These are phyloP conservation scores for Lathronympha strigana DNA, from an alignment of 2,888 invertebrate species.

Conservation along the genomic window DNA sequence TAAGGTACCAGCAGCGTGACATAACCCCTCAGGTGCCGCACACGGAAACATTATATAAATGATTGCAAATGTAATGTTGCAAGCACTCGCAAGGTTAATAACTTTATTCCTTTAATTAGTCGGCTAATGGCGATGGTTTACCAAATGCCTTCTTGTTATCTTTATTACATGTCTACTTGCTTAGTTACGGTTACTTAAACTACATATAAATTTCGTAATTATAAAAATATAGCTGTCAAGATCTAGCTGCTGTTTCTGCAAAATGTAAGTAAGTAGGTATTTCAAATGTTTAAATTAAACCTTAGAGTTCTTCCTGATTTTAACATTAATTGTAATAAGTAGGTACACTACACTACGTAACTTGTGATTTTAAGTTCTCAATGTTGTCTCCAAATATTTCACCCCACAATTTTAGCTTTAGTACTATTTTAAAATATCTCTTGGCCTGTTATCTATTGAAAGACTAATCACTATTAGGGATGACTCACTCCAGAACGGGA, in stretches of 20 bases:
- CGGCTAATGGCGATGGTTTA: conserved; percentile 29
- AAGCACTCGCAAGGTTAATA: conserved; percentile 42
- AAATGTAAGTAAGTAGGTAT: not conserved
- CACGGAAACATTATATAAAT: conserved; percentile 41
- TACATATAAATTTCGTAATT: conserved; percentile 4
- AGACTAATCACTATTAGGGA: too few relatives aligned
- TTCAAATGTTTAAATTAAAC: too few relatives aligned
- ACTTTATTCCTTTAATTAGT: conserved; percentile 41
- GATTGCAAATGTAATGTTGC: conserved; percentile 33
- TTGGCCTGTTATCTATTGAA: too few relatives aligned
- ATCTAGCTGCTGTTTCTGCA: not conserved
- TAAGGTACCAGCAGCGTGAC: conserved; percentile 12
- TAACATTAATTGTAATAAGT: too few relatives aligned
- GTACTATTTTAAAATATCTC: too few relatives aligned
- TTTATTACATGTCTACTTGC: conserved; percentile 22
- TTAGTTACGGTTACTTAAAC: conserved; percentile 17
- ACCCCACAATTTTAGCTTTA: too few relatives aligned
- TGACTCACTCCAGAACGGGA: too few relatives aligned
- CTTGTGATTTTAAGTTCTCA: too few relatives aligned
- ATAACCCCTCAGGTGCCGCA: conserved; percentile 29
- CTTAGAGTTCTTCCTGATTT: too few relatives aligned
- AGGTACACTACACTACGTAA: too few relatives aligned
- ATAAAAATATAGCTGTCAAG: not conserved
- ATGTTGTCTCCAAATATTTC: too few relatives aligned
- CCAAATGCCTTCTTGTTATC: conserved; percentile 23